Evolutionary conservation across 1,140 invertebrate species (phyloP).

Genomic region (Calephelis nemesis): DNA sequence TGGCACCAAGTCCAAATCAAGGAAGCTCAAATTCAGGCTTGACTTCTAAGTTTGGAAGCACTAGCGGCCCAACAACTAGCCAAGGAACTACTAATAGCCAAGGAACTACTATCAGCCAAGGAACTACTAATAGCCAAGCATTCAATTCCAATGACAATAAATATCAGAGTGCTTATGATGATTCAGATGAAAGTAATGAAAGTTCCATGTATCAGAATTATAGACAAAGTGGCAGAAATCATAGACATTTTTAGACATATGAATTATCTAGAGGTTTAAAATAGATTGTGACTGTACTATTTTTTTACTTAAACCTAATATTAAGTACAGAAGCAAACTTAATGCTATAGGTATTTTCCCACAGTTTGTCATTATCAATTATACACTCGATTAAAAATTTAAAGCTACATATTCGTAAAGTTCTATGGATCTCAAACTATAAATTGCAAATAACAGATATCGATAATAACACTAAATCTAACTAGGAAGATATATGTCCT

Average conservation of each 20-base stretch:
- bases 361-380: too few species aligned
- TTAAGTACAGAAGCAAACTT: too few species aligned
- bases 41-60: slow-evolving; percentile 26
- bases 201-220: background rate
- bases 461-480: too few species aligned
- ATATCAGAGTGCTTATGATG: background rate
- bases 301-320: too few species aligned
- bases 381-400: too few species aligned
- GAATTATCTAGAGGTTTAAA: too few species aligned
- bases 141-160: background rate
- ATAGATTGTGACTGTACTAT: too few species aligned
- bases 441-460: too few species aligned
- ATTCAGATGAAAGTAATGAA: background rate
- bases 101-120: background rate
- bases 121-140: background rate
- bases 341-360: too few species aligned
- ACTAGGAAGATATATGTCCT: too few species aligned
- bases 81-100: background rate
- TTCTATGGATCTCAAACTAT: too few species aligned
- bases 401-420: too few species aligned
- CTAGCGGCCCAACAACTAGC: background rate
- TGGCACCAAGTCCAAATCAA: background rate
- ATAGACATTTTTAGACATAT: background rate
- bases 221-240: background rate
- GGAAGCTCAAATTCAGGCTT: slow-evolving; percentile 11